Evolutionary conservation across 2,113 vertebrate species (phyloP).

Genomic region (Pygathrix nemaeus): DNA sequence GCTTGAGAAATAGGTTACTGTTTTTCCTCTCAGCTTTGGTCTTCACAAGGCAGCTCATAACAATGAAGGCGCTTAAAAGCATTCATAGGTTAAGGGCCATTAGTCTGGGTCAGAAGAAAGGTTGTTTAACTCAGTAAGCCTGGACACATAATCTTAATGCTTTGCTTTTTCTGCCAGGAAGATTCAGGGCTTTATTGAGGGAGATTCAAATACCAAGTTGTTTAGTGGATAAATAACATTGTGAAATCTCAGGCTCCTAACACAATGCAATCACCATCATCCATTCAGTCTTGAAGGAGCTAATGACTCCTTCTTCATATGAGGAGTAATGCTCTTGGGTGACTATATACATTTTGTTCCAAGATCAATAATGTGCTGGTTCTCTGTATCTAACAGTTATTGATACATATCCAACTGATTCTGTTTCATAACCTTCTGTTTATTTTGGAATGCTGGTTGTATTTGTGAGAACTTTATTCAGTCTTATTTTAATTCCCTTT

Average conservation of each 20-base stretch:
- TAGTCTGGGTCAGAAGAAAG: neutral
- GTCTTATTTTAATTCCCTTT: slow-evolving; percentile 41
- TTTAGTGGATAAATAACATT: neutral
- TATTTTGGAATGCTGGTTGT: slow-evolving; percentile 50
- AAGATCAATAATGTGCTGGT: slow-evolving; percentile 50
- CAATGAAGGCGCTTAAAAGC: neutral
- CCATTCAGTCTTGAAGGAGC: neutral
- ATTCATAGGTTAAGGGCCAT: neutral
- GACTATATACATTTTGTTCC: neutral
- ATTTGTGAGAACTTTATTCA: slow-evolving; percentile 22
- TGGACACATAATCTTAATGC: neutral
- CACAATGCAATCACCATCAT: neutral
- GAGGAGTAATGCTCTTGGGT: neutral
- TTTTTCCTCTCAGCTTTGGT: neutral
- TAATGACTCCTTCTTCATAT: neutral
- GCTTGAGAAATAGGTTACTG: neutral
- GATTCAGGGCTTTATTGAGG: neutral
- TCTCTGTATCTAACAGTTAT: slow-evolving; percentile 39
- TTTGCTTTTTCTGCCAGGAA: neutral
- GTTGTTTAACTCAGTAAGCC: neutral
- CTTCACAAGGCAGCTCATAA: neutral
- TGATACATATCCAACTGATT: slow-evolving; percentile 66
- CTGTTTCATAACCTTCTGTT: slow-evolving; percentile 65
- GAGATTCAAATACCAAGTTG: neutral
- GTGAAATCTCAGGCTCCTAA: neutral